phyloP scores from a whole-genome alignment of 2,113 vertebrate genomes.

The Semnornis frantzii region DNA sequence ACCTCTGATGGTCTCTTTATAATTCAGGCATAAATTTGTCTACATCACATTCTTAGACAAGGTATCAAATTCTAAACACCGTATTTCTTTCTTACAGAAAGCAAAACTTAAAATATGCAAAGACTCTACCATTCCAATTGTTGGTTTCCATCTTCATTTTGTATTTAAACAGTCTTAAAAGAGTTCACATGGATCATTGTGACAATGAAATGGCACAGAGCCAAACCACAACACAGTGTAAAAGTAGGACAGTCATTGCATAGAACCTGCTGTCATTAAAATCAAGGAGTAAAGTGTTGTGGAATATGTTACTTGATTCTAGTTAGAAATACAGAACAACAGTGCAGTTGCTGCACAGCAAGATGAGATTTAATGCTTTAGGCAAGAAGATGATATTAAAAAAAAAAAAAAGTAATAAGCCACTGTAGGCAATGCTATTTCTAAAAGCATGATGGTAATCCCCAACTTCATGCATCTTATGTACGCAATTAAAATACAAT shows the following conservation, averaged over 20 bases:
- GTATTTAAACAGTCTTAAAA: background rate
- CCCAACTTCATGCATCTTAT: background rate
- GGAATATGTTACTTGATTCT: constrained; percentile 40
- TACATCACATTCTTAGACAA: background rate
- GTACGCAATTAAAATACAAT: background rate
- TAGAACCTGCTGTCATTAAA: constrained; percentile 54
- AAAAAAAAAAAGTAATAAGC: background rate
- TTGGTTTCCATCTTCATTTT: constrained; percentile 5
- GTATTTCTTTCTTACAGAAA: background rate
- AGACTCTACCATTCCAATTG: background rate
- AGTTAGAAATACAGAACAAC: constrained; percentile 4
- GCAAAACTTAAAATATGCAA: background rate
- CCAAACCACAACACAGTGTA: constrained; percentile 31
- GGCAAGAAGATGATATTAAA: background rate
- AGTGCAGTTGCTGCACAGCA: background rate
- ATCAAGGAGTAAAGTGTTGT: background rate
- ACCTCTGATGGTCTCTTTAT: background rate
- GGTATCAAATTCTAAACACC: background rate
- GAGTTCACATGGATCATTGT: background rate
- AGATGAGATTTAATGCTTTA: constrained; percentile 9
- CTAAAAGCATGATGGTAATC: background rate
- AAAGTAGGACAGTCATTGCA: constrained; percentile 63
- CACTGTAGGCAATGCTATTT: background rate
- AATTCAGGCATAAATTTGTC: background rate
- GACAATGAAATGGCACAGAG: constrained; percentile 22